These are phyloP conservation scores for Gila orcuttii DNA, from an alignment of 2,113 vertebrate species.

Conservation along the genomic window DNA sequence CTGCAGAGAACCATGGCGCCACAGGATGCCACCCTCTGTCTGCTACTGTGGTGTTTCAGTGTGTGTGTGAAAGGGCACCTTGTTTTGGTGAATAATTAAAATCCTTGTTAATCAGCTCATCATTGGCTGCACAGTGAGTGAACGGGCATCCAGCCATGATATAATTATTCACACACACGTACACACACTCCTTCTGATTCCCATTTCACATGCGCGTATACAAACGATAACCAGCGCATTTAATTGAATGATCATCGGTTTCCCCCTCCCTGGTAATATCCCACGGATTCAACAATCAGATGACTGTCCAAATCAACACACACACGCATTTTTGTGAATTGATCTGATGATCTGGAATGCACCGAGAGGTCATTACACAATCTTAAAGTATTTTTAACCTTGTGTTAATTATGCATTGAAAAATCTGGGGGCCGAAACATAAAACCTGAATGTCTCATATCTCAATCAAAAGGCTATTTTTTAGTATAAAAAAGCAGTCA, in stretches of 20 bases:
- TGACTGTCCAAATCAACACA: not conserved
- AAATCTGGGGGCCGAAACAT: not conserved
- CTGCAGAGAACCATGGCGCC: conserved; percentile 41
- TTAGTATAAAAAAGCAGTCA: not conserved
- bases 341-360: conserved; percentile 33
- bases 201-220: conserved; percentile 14
- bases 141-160: conserved; percentile 49
- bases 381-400: not conserved
- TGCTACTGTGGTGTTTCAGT: conserved; percentile 27
- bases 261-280: not conserved
- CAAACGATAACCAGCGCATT: not conserved
- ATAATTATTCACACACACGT: conserved; percentile 19
- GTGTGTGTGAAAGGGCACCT: conserved; percentile 57
- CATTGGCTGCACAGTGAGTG: conserved; percentile 45
- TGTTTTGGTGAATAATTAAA: conserved; percentile 60
- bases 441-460: not conserved
- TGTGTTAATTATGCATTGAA: not conserved
- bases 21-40: conserved; percentile 46
- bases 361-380: conserved; percentile 12
- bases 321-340: conserved; percentile 14
- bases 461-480: not conserved
- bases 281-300: not conserved
- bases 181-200: not conserved
- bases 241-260: conserved; percentile 35
- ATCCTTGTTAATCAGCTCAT: conserved; percentile 59